Percentiles rank a stretch among this genome's conserved stretches.
These are phyloP conservation scores for Polylopha cassiicola DNA, from an alignment of 2,888 invertebrate species.

Conservation along the genomic window DNA sequence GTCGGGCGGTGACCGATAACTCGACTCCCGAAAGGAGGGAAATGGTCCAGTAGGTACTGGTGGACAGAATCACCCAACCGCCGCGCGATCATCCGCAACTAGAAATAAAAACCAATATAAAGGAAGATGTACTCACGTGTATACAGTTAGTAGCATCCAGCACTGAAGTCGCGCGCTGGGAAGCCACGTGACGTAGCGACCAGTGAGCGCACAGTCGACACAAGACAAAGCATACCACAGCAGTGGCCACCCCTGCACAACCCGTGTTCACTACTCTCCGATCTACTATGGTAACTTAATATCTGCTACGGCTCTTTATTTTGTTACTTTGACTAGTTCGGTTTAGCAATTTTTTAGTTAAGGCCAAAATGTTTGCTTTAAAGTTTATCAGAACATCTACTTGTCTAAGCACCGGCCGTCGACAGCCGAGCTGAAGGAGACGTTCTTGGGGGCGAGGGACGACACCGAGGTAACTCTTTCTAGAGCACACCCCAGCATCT, in stretches of 20 bases:
- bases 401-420: conserved; percentile 75
- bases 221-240: conserved; percentile 76
- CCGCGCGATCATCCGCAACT: too few relatives aligned
- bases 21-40: too few relatives aligned
- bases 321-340: conserved; percentile 62
- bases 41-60: too few relatives aligned
- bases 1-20: too few relatives aligned
- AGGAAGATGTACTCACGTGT: conserved; percentile 75
- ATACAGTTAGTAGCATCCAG: conserved; percentile 84
- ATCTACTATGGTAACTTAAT: conserved; percentile 63
- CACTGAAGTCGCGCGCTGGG: conserved; percentile 77
- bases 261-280: conserved; percentile 38
- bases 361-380: conserved; percentile 42
- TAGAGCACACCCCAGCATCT: conserved; percentile 74
- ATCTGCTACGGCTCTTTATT: conserved; percentile 45
- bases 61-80: too few relatives aligned
- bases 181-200: conserved; percentile 79
- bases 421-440: conserved; percentile 65
- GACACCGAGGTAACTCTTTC: conserved; percentile 62
- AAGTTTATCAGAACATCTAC: conserved; percentile 49
- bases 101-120: conserved; percentile 18
- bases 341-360: conserved; percentile 33
- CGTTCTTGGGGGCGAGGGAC: conserved; percentile 45
- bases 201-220: conserved; percentile 78
- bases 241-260: conserved; percentile 58